Evolutionary conservation across 2,888 invertebrate species (phyloP).

Genomic region (Eutolmus rufibarbis): DNA sequence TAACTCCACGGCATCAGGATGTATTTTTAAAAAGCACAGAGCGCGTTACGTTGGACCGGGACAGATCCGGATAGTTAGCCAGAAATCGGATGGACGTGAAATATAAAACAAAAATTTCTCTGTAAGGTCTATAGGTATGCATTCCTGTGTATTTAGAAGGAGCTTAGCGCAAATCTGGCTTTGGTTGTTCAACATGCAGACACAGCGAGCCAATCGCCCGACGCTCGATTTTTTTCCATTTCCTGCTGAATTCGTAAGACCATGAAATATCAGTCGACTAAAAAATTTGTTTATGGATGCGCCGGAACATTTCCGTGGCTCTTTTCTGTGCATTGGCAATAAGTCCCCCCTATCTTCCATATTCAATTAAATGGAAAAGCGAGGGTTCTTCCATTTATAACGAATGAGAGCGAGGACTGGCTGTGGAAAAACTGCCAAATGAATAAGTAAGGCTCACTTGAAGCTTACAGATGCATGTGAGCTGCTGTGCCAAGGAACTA

Average conservation of each 20-base stretch:
- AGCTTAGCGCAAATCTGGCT: constrained; percentile 29
- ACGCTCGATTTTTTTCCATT: constrained; percentile 11
- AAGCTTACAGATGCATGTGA: background rate
- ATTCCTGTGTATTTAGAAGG: constrained; percentile 2
- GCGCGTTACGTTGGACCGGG: background rate
- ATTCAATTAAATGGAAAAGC: constrained; percentile 28
- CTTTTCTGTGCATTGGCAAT: background rate
- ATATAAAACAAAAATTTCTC: constrained; percentile 24
- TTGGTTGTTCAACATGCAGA: constrained; percentile 22
- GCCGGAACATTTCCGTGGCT: background rate
- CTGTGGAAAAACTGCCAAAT: background rate
- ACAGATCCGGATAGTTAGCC: constrained; percentile 32
- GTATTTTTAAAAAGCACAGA: constrained; percentile 24
- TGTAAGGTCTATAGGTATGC: background rate
- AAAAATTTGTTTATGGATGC: constrained; percentile 32
- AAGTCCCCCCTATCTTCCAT: constrained; percentile 24
- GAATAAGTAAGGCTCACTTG: background rate
- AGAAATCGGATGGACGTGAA: constrained; percentile 15
- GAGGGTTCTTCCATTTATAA: background rate
- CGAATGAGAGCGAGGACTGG: background rate
- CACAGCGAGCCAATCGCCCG: constrained; percentile 2
- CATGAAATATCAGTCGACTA: constrained; percentile 30
- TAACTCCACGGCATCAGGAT: constrained; percentile 3
- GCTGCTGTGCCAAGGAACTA: background rate
- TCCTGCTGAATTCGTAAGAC: constrained; percentile 15